Evolutionary conservation across 2,888 invertebrate genomes (phyloP), one percentile per base, ranked within the genome.

Genomic region (Margaritifera margaritifera): DNA sequence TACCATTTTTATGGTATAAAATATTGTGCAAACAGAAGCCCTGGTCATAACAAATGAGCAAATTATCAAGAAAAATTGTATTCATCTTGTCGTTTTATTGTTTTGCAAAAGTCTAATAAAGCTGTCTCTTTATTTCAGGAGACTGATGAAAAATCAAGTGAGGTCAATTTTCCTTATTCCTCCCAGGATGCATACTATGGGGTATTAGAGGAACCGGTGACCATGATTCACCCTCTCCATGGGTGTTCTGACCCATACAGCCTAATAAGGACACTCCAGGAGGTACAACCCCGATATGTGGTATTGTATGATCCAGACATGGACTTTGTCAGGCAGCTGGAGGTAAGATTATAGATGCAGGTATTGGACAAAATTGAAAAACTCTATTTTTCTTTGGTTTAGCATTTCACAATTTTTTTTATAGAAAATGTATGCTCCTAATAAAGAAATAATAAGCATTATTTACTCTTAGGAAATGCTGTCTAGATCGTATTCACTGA

Each of bases 261-360:
- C 1, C 89, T 97, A 50, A 93, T 94, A 77, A 92, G 92, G 67
- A 93, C 93, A 18, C 90, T 97, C 65, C 91, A 93, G 59, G 92
- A 93, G 57, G 91, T 91, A 11, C 86, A 90, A 78, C 98, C 99
- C 0, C 93, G 93, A 80, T 96, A 94, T 89, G 93, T 99, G 1
- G 92, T 99, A 51, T 92, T 99, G 91, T 98, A 98, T 90, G 95
- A 97, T 86, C 93, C 94, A 66, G 96, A 97, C 86, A 93, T 98
- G 77, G 92, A 94, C 0, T 94, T 96, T 27, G 94, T 98, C 15
- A 91, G 99, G 31, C 96, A 97, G 89, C 92, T 99, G 69, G 99
- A 99, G 92, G 93, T 96, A 75, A 71, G 78, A 62, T 18, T 54
- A 55, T 52, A 8, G 19, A 25, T 31, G 19, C 0, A 31, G 31